Evolutionary conservation across 2,113 vertebrate genomes (phyloP), one percentile per base, ranked within the genome.

Genomic region (Ibidorhyncha struthersii): DNA sequence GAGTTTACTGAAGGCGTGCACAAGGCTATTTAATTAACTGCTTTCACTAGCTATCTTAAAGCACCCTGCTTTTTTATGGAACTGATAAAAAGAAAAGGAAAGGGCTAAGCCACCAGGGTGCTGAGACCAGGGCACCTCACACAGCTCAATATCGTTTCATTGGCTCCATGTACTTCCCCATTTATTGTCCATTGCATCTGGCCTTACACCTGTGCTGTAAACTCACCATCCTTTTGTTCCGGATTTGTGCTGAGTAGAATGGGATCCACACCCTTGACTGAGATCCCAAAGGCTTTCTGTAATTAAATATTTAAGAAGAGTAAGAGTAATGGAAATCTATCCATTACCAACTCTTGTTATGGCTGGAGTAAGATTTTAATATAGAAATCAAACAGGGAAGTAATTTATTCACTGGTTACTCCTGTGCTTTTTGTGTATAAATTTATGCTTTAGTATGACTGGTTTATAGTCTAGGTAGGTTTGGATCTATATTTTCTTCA

Each of bases 271-370:
- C 9, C 32, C 80, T 89, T 52, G 23, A 67, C 38, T 69, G 62
- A 86, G 67, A 82, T 56, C 40, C 45, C 63, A 83, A 58, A 83
- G 50, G 49, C 26, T 77, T 85, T 73, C 82, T 78, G 7, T 73
- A 65, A 78, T 83, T 49, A 76, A 89, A 87, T 58, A 90, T 70
- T 74, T 82, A 92, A 32, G 73, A 82, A 81, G 77, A 70, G 58
- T 25, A 78, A 49, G 30, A 70, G 40, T 26, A 67, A 30, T 61
- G 81, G 63, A 77, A 89, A 80, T 69, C 22, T 66, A 27, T 41
- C 65, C 17, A 21, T 86, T 80, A 16, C 36, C 21, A 77, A 53
- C 17, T 23, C 17, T 65, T 81, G 14, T 49, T 88, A 43, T 8
- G 36, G 45, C 55, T 83, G 50, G 23, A 78, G 13, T 61, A 49